These are phyloP conservation scores for Gymnarchus niloticus DNA, from an alignment of 2,113 vertebrate species.

Conservation along the genomic window DNA sequence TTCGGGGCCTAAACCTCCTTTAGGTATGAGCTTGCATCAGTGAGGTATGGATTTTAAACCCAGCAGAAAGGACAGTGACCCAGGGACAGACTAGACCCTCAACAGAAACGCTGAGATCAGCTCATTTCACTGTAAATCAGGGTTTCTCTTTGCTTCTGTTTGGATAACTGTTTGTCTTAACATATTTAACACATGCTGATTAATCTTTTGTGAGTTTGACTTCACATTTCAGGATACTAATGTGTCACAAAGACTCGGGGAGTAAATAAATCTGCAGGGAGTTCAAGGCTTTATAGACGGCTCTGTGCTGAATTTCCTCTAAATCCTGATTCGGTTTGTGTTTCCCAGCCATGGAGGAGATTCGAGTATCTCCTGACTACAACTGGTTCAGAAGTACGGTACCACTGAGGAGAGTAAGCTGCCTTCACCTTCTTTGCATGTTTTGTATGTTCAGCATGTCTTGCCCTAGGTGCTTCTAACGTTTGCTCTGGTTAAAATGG, in stretches of 20 bases:
- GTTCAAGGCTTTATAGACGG: neutral
- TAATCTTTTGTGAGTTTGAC: neutral
- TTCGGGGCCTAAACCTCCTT: too few relatives aligned
- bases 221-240: neutral
- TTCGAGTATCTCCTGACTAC: slow-evolving; percentile 95
- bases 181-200: too few relatives aligned
- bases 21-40: too few relatives aligned
- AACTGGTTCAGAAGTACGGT: slow-evolving; percentile 98
- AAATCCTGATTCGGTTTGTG: neutral
- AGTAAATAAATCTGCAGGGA: neutral
- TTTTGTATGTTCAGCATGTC: neutral
- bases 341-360: slow-evolving; percentile 83
- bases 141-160: neutral
- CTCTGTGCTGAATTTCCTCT: neutral
- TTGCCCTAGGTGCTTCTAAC: neutral
- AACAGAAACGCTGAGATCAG: neutral
- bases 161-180: neutral
- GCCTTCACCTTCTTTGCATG: neutral
- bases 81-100: neutral
- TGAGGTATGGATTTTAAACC: neutral
- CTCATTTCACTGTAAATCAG: neutral
- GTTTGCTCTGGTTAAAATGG: too few relatives aligned
- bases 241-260: neutral
- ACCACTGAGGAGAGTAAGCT: slow-evolving; percentile 87
- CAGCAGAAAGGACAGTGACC: neutral